Evolutionary conservation across 2,888 invertebrate species (phyloP).

Genomic region (Dendrolimus houi): DNA sequence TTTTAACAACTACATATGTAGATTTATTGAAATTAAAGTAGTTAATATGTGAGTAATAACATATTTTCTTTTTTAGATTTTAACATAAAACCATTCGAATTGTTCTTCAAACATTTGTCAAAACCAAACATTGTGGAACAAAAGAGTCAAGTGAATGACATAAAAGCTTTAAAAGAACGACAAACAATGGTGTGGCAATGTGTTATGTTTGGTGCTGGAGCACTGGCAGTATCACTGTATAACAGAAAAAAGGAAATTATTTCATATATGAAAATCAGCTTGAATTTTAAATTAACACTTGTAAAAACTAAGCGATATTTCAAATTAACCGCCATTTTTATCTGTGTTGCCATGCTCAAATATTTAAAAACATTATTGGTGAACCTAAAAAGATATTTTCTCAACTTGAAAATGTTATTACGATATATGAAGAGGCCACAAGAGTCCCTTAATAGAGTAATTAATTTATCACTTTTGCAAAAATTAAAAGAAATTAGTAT

Average conservation of each 20-base stretch:
- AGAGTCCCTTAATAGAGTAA: constrained; percentile 9
- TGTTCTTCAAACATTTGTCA: constrained; percentile 17
- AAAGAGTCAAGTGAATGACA: constrained; percentile 6
- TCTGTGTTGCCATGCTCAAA: constrained; percentile 18
- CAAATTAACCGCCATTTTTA: constrained; percentile 21
- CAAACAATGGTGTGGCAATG: constrained; percentile 25
- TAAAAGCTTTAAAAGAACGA: constrained; percentile 11
- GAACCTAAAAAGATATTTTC: constrained; percentile 5
- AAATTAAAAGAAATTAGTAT: constrained; percentile 43
- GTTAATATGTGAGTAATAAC: no score
- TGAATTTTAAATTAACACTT: constrained; percentile 16
- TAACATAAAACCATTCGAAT: constrained; percentile 9
- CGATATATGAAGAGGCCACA: background rate
- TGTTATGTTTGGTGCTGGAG: constrained; percentile 42
- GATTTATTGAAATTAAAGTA: no score
- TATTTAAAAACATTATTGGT: constrained; percentile 13
- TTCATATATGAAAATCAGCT: constrained; percentile 17
- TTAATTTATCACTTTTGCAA: constrained; percentile 34
- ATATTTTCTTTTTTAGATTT: constrained; percentile 12
- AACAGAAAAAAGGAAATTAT: constrained; percentile 38
- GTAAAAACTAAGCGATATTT: constrained; percentile 12
- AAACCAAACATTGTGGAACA: constrained; percentile 5
- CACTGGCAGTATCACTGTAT: constrained; percentile 33
- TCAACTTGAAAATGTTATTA: background rate
- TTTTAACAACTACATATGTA: no score